These are phyloP conservation scores for Tangachromis dhanisi DNA, from an alignment of 2,113 vertebrate species.

Conservation along the genomic window DNA sequence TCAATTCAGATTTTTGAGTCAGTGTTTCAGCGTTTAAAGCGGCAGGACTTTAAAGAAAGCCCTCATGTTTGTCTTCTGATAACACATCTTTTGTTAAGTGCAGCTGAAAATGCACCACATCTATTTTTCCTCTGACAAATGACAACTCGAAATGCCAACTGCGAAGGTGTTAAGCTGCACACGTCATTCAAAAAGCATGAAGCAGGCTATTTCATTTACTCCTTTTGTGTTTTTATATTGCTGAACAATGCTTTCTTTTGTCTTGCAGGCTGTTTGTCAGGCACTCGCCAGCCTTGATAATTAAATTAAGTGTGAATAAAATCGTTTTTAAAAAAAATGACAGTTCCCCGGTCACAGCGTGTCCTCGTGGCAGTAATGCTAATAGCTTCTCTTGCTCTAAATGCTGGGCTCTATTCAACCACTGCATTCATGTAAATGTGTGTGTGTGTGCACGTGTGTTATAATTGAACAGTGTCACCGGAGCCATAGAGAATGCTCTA, in stretches of 20 bases:
- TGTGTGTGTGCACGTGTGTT: background rate
- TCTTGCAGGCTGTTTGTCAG: background rate
- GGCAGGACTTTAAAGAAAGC: background rate
- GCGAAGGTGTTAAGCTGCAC: background rate
- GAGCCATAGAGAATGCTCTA: slow-evolving; percentile 23
- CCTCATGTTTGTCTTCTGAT: background rate
- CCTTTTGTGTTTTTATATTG: slow-evolving; percentile 1
- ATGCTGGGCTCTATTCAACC: slow-evolving; percentile 12
- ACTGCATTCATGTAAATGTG: slow-evolving; percentile 32
- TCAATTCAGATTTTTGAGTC: background rate
- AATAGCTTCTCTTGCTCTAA: slow-evolving; percentile 47
- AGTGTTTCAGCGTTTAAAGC: background rate
- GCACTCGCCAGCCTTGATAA: background rate
- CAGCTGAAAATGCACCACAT: background rate
- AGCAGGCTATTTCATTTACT: slow-evolving; percentile 5
- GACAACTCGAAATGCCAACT: background rate
- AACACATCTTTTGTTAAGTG: background rate
- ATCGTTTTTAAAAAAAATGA: background rate
- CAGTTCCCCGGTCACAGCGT: background rate
- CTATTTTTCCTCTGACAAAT: background rate
- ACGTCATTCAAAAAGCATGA: slow-evolving; percentile 6
- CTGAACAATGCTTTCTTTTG: background rate
- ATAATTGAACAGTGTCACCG: slow-evolving; percentile 9
- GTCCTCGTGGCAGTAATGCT: slow-evolving; percentile 18
- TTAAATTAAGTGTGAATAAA: slow-evolving; percentile 42